Base-by-base conservation (phyloP, 1,140 invertebrate species). In the Drosophila burlai region DNA sequence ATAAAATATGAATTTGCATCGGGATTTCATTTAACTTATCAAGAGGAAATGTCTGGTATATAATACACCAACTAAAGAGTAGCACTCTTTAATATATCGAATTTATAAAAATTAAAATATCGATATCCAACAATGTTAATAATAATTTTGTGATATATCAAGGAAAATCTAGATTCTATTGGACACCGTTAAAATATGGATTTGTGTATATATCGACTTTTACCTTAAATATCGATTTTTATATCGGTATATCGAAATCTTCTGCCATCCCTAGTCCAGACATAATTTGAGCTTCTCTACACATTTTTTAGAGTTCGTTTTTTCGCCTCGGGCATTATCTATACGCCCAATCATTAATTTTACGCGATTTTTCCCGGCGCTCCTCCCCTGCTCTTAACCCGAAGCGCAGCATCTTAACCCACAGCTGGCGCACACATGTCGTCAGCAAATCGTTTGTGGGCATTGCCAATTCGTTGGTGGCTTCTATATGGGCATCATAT, bases 351-450 rank as follows among this genome's bases (percentile, higher is more conserved):
- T 76, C 74, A 66, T 66, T 76, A 64, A 75, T 75, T 75, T 75
- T 75, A 63, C 47, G 59, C 59, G 16, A 74, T 73, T 74, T 75
- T 75, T 75, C 46, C 21, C 54, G 13, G 34, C 52, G 31, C 52
- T 55, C 54, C 36, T 10, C 50, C 15, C 43, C 50, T 15, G 26
- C 9, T 36, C 16, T n/a, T 29, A 50, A 21, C 67, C 31, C 67
- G 31, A 21, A 24, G 15, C 21, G 36, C 45, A 42, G 42, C 36
- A 36, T 73, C 69, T 43, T 49, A 61, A 50, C 68, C 69, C 69
- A 73, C 83, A 89, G 83, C 76, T 87, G 83, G 69, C 71, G 83
- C 76, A 83, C 83, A 87, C 68, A 87, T 87, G 83, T 89, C 72
- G 57, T 81, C 80, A 49, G 60, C 64, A 54, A 62, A 55, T 69